phyloP scores from a whole-genome alignment of 2,888 invertebrate species.

The Parapristionchus giblindavisi region DNA sequence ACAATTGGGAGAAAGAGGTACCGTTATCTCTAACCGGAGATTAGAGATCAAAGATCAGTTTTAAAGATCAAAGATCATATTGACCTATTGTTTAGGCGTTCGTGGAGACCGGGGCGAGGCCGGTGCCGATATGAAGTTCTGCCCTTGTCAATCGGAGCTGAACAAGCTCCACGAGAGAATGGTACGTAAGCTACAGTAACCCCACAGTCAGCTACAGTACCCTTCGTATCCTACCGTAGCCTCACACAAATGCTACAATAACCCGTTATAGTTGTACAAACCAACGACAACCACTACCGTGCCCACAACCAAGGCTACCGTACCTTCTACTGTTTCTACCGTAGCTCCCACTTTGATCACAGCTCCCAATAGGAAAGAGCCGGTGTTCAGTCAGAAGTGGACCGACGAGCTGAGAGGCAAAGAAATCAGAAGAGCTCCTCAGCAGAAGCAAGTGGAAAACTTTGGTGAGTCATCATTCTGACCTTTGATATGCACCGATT shows the following conservation, averaged over 20 bases:
- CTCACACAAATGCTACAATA: no score
- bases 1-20: slow-evolving; percentile 53
- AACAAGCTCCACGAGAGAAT: slow-evolving; percentile 45
- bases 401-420: slow-evolving; percentile 1
- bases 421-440: slow-evolving; percentile 29
- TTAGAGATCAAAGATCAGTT: no score
- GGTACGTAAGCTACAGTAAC: no score
- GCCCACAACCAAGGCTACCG: no score
- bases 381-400: slow-evolving; percentile 24
- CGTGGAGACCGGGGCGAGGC: slow-evolving; percentile 60
- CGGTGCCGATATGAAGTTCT: slow-evolving; percentile 61
- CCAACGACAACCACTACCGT: no score
- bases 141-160: slow-evolving; percentile 64
- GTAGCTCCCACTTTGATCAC: neutral
- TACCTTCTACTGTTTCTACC: no score
- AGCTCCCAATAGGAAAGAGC: neutral
- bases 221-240: no score
- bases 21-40: neutral
- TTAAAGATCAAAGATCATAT: no score
- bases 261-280: no score
- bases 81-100: slow-evolving; percentile 46
- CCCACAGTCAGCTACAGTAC: no score
- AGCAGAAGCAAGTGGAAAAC: neutral
- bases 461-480: neutral
- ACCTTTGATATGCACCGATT: neutral